Percentiles rank a stretch among this genome's conserved stretches.
phyloP scores from a whole-genome alignment of 1,140 invertebrate species.

The Cepaea nemoralis region DNA sequence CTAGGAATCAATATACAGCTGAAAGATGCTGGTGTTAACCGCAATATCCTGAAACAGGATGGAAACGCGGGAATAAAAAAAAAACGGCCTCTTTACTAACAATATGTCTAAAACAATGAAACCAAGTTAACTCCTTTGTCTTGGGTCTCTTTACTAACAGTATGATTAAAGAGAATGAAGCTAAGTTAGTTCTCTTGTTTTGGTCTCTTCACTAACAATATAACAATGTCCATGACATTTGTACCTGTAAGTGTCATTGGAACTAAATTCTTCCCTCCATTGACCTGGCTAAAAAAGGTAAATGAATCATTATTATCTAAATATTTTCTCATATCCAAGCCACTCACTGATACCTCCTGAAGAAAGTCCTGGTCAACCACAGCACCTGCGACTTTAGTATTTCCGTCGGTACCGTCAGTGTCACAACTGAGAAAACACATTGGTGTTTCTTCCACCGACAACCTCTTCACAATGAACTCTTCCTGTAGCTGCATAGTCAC shows the following conservation, averaged over 20 bases:
- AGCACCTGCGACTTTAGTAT: slow-evolving; percentile 91
- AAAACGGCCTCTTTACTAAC: no score
- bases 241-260: slow-evolving; percentile 93
- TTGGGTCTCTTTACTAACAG: no score
- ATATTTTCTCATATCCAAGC: slow-evolving; percentile 72
- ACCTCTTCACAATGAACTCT: slow-evolving; percentile 72
- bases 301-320: slow-evolving; percentile 89
- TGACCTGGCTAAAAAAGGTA: slow-evolving; percentile 82
- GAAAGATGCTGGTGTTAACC: no score
- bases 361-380: slow-evolving; percentile 75
- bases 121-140: no score
- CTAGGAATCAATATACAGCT: no score
- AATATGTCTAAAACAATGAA: no score
- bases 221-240: slow-evolving; percentile 96
- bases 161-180: no score
- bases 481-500: slow-evolving; percentile 78
- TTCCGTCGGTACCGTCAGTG: slow-evolving; percentile 98
- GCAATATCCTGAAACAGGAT: no score
- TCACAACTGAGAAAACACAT: slow-evolving; percentile 83
- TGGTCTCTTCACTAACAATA: slow-evolving; percentile 75
- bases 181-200: no score
- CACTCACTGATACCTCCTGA: slow-evolving; percentile 40
- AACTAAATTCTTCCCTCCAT: slow-evolving; percentile 80
- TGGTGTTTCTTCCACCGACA: slow-evolving; percentile 46
- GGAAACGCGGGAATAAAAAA: no score